Conservation (phyloP, 1,140 invertebrate genomes). For the Nomia melanderi region DNA sequence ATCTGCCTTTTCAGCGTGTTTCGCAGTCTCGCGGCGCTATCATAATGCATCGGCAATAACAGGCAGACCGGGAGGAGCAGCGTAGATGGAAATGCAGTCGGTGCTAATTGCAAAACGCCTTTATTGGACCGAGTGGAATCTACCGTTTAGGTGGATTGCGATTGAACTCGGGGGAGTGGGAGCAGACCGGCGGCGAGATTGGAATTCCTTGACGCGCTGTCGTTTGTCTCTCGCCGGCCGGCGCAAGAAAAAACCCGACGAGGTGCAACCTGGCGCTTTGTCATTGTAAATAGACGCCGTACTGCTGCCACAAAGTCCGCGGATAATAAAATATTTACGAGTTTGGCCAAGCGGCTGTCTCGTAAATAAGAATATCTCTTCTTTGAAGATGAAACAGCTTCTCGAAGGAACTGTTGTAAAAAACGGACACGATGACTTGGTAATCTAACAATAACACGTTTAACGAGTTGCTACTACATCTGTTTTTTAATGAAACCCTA, state of each 20-base stretch:
- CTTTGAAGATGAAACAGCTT: too few species aligned
- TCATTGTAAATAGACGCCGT: conserved; percentile 10
- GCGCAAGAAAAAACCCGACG: neutral
- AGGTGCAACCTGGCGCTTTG: neutral
- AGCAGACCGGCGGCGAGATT: neutral
- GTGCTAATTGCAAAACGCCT: conserved; percentile 45
- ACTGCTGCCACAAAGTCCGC: neutral
- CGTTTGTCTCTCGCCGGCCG: conserved; percentile 16
- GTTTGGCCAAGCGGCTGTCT: neutral
- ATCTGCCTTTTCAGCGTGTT: conserved; percentile 3
- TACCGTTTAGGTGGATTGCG: conserved; percentile 39
- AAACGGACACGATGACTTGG: too few species aligned
- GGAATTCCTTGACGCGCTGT: conserved; percentile 35
- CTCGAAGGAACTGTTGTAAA: too few species aligned
- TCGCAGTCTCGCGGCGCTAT: conserved; percentile 18
- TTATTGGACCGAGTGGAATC: conserved; percentile 39
- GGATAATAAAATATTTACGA: neutral
- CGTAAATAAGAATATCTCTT: conserved; percentile 20
- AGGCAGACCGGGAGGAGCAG: conserved; percentile 27
- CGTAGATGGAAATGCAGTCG: conserved; percentile 33
- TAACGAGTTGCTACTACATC: too few species aligned
- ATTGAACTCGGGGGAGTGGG: conserved; percentile 9
- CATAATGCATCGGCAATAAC: conserved; percentile 45
- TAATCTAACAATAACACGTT: too few species aligned
- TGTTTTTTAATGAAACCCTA: too few species aligned